These are phyloP conservation scores for Zaprionus kolodkinae DNA, from an alignment of 1,140 invertebrate genomes.

Conservation along the genomic window DNA sequence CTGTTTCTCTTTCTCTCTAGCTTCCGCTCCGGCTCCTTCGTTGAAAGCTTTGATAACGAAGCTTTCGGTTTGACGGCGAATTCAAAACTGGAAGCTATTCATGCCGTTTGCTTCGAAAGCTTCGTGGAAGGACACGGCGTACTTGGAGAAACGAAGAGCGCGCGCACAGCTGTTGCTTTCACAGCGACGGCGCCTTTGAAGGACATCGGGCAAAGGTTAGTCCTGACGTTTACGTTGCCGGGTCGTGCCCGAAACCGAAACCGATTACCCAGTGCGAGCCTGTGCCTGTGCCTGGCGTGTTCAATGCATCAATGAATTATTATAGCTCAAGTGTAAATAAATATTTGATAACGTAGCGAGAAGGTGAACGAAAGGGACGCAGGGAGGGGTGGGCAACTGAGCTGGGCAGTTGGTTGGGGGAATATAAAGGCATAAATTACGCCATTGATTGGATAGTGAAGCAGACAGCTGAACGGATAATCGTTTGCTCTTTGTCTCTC, in stretches of 20 bases:
- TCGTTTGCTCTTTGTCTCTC: conserved; percentile 21
- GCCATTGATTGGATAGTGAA: conserved; percentile 65
- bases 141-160: conserved; percentile 34
- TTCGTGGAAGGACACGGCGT: conserved; percentile 30
- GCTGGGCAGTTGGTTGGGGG: background rate
- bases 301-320: conserved; percentile 80
- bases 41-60: conserved; percentile 67
- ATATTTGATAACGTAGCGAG: conserved; percentile 71
- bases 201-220: conserved; percentile 79
- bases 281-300: conserved; percentile 70
- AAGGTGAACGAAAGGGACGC: conserved; percentile 31
- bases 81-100: conserved; percentile 69
- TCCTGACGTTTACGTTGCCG: conserved; percentile 81
- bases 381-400: background rate
- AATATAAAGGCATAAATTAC: conserved; percentile 71
- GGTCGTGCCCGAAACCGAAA: conserved; percentile 66
- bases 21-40: background rate
- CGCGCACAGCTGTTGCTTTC: conserved; percentile 80
- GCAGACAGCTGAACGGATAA: conserved; percentile 35
- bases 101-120: conserved; percentile 17
- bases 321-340: conserved; percentile 81
- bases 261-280: conserved; percentile 61
- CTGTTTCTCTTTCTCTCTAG: background rate
- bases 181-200: conserved; percentile 80
- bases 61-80: conserved; percentile 43